Conservation (phyloP, 2,113 vertebrate species). For the Percina caprodes region DNA sequence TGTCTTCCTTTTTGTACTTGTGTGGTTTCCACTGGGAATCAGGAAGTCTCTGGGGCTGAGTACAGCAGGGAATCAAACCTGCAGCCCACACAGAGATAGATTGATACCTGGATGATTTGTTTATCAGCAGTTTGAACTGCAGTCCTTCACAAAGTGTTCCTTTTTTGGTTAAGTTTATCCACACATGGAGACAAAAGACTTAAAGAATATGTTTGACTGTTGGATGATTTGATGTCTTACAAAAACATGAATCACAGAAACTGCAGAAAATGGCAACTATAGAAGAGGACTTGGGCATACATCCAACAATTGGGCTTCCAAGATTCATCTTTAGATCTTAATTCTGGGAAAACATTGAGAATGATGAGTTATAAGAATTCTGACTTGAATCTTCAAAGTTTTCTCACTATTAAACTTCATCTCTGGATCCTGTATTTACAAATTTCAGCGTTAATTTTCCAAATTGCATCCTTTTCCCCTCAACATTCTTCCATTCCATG, state of each 20-base stretch:
- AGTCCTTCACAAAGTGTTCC: constrained; percentile 64
- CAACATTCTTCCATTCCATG: neutral
- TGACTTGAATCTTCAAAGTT: neutral
- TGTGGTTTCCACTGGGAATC: constrained; percentile 49
- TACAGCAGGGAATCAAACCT: constrained; percentile 22
- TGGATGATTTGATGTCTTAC: constrained; percentile 16
- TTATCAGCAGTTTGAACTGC: constrained; percentile 17
- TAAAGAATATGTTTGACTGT: constrained; percentile 6
- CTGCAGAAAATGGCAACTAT: neutral
- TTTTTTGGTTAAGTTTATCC: constrained; percentile 50
- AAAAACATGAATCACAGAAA: neutral
- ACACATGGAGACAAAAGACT: neutral
- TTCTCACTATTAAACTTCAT: neutral
- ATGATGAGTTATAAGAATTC: neutral
- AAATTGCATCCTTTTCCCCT: no score
- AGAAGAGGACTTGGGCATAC: neutral
- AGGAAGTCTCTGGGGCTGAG: neutral
- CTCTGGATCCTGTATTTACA: neutral
- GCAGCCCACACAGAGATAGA: neutral
- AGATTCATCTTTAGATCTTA: neutral
- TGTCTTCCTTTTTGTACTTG: constrained; percentile 57
- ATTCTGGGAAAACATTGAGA: neutral
- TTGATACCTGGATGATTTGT: neutral
- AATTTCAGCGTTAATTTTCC: neutral
- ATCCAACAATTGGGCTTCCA: neutral